Percentiles rank a stretch among this genome's conserved stretches.
phyloP scores from a whole-genome alignment of 2,888 invertebrate genomes.

The Pyrrhia umbra region DNA sequence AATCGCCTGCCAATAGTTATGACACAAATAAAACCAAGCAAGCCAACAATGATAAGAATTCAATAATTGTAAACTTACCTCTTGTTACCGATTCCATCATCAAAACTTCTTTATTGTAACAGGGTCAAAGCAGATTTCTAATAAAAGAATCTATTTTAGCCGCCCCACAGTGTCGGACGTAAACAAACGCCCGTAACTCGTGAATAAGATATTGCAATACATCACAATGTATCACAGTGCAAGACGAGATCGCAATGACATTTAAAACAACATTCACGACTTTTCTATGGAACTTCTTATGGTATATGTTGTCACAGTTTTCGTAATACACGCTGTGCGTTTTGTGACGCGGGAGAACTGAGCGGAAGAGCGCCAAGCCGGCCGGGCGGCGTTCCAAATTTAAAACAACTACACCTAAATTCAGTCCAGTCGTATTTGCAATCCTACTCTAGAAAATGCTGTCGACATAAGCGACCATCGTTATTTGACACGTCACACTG shows the following conservation, averaged over 20 bases:
- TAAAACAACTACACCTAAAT: conserved; percentile 84
- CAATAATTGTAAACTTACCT: conserved; percentile 81
- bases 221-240: conserved; percentile 68
- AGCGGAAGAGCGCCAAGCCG: conserved; percentile 76
- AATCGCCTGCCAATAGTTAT: conserved; percentile 81
- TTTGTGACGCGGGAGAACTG: conserved; percentile 76
- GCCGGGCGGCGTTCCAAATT: conserved; percentile 87
- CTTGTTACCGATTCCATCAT: conserved; percentile 72
- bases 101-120: conserved; percentile 76
- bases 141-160: conserved; percentile 88
- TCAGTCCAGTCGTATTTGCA: conserved; percentile 74
- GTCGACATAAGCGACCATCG: conserved; percentile 63
- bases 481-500: conserved; percentile 61
- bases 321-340: conserved; percentile 74
- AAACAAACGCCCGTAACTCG: conserved; percentile 74
- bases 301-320: conserved; percentile 67
- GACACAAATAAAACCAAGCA: conserved; percentile 71
- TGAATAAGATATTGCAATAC: conserved; percentile 65
- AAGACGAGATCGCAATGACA: conserved; percentile 1
- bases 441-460: conserved; percentile 70
- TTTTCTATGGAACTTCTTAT: conserved; percentile 50
- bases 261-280: conserved; percentile 52
- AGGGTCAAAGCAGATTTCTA: conserved; percentile 82
- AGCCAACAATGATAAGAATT: conserved; percentile 70
- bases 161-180: conserved; percentile 70